Percentiles rank a stretch among this genome's conserved stretches.
Evolutionary conservation across 35 echinoderm and acorn worm species (phyloP).

Genomic region (Heliocidaris erythrogramma): DNA sequence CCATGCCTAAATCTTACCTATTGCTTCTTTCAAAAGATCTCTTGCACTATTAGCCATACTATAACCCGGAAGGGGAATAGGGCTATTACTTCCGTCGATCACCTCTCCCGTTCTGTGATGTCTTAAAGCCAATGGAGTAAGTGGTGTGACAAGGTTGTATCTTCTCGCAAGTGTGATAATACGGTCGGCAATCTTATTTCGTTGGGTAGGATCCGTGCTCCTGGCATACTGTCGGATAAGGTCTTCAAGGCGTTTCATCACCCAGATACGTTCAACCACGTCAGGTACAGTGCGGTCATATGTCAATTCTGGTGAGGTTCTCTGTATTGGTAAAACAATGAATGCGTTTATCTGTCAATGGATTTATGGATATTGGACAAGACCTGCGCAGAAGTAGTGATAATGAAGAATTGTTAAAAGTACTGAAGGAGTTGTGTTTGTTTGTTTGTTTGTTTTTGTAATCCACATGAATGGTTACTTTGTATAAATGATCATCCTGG

Average conservation of each 20-base stretch:
- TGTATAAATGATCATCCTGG: too few species aligned
- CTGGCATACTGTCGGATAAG: constrained; percentile 76
- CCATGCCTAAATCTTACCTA: constrained; percentile 25
- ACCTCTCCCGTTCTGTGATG: constrained; percentile 52
- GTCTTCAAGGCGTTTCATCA: constrained; percentile 68
- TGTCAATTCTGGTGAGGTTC: constrained; percentile 63
- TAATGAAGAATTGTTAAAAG: too few species aligned
- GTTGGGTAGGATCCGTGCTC: constrained; percentile 56
- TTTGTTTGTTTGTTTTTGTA: too few species aligned
- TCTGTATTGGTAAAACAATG: background rate
- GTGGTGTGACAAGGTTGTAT: constrained; percentile 80
- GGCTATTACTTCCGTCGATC: constrained; percentile 36
- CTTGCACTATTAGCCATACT: constrained; percentile 67
- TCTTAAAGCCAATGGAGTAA: constrained; percentile 76
- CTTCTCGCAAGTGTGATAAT: constrained; percentile 59
- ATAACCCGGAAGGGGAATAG: constrained; percentile 61
- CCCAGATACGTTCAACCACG: constrained; percentile 88
- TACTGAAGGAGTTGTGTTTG: too few species aligned
- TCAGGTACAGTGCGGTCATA: constrained; percentile 52
- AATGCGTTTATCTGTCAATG: too few species aligned
- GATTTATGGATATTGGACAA: too few species aligned
- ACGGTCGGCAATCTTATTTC: constrained; percentile 61
- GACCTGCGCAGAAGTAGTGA: too few species aligned
- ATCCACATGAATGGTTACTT: too few species aligned
- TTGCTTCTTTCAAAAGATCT: constrained; percentile 49